Conservation (phyloP, 2,888 invertebrate species). For the Tetramorium bicarinatum region DNA sequence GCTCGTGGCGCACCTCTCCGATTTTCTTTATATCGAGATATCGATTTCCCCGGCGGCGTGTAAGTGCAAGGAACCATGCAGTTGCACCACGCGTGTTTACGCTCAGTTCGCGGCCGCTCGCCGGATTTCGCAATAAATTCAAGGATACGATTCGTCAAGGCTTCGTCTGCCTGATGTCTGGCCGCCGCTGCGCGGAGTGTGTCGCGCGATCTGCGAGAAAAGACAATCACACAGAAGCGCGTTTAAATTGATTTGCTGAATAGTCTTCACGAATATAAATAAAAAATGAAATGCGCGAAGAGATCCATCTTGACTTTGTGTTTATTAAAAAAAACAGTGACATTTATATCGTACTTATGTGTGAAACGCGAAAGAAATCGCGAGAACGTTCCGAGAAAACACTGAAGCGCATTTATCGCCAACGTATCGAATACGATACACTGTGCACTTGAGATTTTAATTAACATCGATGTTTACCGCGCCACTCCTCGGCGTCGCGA, state of each 20-base stretch:
- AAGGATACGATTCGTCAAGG: slow-evolving; percentile 78
- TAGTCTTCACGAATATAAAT: not conserved
- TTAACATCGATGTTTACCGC: slow-evolving; percentile 15
- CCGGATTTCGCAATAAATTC: slow-evolving; percentile 80
- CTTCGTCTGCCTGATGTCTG: slow-evolving; percentile 63
- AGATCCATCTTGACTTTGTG: not conserved
- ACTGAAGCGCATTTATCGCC: slow-evolving; percentile 4
- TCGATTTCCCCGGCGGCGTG: slow-evolving; percentile 31
- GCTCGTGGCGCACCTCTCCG: not conserved
- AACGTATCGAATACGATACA: slow-evolving; percentile 22
- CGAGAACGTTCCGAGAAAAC: not conserved
- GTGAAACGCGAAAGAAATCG: not conserved
- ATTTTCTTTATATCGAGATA: slow-evolving; percentile 24
- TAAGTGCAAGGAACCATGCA: slow-evolving; percentile 35
- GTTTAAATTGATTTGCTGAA: not conserved
- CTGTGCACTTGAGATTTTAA: slow-evolving; percentile 27
- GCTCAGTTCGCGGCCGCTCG: slow-evolving; percentile 55
- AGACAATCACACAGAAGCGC: not conserved
- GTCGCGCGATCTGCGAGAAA: slow-evolving; percentile 44
- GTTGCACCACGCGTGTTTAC: slow-evolving; percentile 57
- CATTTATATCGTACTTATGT: not conserved
- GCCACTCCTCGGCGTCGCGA: not conserved
- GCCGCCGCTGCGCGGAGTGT: slow-evolving; percentile 39
- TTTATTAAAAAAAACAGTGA: not conserved
- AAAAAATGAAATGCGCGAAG: not conserved